Base-by-base conservation (phyloP, 2,888 invertebrate genomes). In the Caenorhabditis sp. region DNA sequence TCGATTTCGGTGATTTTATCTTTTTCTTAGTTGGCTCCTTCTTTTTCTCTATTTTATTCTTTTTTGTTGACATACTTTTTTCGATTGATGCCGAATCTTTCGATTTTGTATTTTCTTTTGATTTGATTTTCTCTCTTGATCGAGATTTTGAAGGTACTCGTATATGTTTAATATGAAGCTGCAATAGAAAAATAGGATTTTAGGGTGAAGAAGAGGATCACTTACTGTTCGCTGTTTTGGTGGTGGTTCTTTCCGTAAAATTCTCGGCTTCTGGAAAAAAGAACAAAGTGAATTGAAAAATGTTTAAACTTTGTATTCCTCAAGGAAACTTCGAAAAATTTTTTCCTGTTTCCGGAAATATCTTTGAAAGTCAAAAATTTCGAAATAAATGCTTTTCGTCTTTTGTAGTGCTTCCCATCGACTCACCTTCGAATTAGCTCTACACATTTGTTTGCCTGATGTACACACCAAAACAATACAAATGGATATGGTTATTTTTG, bases 11-110 rank as follows among this genome's bases (percentile, higher is more conserved):
- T 1, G 38, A 31, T 14, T 59, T 53, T 20, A 25, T 59, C 20
- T 59, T 58, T 21, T 20, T 4, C 57, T 64, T 50, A n/a, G n/a
- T n/a, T n/a, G n/a, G n/a, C n/a, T n/a, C n/a, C n/a, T n/a, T 58
- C 58, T 52, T 53, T 36, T 50, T 52, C 50, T n/a, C 23, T 56
- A 21, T 38, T 58, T 64, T 57, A 49, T 43, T 58, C 49, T 12
- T 57, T 23, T 17, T 14, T n/a, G 20, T 21, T 38, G 54, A 38
- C 20, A 38, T 36, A 8, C n/a, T 43, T 31, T 31, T 43, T 36
- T 10, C 36, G 10, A 10, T 10, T 14, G 43, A 43, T 43, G 27
- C 31, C 36, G 7, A 21, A 14, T 31, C 27, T 31, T 31, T 59
- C 36, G 27, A 27, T 59, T 25, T 59, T 36, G 27, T 36, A 31